Percentiles rank a stretch among this genome's conserved stretches.
Conservation (phyloP, 2,888 invertebrate genomes). For the Phengaris arion region DNA sequence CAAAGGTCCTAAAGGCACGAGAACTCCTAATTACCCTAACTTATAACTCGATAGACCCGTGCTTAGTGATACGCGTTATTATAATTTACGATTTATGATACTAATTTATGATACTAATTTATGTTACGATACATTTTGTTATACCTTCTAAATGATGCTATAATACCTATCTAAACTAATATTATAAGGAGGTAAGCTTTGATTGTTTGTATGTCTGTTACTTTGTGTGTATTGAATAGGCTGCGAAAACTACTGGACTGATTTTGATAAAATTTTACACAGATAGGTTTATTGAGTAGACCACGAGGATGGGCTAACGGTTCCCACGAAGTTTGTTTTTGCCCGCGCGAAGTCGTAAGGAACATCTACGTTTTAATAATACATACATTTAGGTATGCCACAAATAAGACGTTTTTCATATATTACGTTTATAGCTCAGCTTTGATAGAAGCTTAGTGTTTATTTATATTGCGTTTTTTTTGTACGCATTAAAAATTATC, state of each 20-base stretch:
- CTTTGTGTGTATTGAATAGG: not conserved
- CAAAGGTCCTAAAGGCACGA: conserved; percentile 16
- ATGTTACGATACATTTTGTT: not conserved
- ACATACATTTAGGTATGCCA: too few species aligned
- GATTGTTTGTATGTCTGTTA: not conserved
- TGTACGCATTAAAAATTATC: too few species aligned
- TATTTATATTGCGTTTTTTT: too few species aligned
- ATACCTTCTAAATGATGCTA: not conserved
- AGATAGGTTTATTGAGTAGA: not conserved
- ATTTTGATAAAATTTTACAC: not conserved
- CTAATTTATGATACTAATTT: conserved; percentile 10
- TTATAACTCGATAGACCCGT: conserved; percentile 18
- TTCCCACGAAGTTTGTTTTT: not conserved
- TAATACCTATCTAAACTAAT: too few species aligned
- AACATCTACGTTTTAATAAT: too few species aligned
- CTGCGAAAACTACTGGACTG: not conserved
- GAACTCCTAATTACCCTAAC: conserved; percentile 8
- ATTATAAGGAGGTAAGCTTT: too few species aligned
- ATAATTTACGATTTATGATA: conserved; percentile 11
- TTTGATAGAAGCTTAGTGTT: too few species aligned
- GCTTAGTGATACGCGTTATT: conserved; percentile 17
- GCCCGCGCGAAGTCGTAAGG: too few species aligned
- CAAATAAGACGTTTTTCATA: too few species aligned
- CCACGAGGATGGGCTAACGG: not conserved
- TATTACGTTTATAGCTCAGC: too few species aligned